phyloP scores from a whole-genome alignment of 1,140 invertebrate species.

The Dendroctonus ponderosae region DNA sequence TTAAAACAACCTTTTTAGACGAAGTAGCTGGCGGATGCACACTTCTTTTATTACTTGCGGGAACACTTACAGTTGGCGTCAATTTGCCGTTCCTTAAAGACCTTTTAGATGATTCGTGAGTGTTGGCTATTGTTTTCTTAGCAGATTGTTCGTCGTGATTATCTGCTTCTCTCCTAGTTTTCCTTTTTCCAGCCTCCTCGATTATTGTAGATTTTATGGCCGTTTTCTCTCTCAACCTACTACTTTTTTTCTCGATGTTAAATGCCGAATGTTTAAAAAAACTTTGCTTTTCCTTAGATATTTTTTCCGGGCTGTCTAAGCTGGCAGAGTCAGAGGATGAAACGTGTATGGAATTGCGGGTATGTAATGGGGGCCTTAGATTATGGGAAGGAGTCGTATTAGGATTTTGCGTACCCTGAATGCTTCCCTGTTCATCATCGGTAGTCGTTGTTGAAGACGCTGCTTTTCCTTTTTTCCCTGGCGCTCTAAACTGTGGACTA shows the following conservation, averaged over 20 bases:
- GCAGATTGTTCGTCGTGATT: too few relatives aligned
- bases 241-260: conserved; percentile 57
- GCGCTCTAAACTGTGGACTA: conserved; percentile 29
- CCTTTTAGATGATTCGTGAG: too few relatives aligned
- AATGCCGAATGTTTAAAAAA: conserved; percentile 77
- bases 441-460: conserved; percentile 4
- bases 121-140: too few relatives aligned
- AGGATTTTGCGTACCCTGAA: conserved; percentile 46
- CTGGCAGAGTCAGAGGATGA: conserved; percentile 55
- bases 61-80: too few relatives aligned
- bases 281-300: conserved; percentile 83
- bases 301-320: conserved; percentile 66
- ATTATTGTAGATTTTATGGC: not conserved
- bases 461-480: conserved; percentile 39
- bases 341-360: conserved; percentile 11
- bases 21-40: too few relatives aligned
- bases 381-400: conserved; percentile 33
- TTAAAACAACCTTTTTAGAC: not conserved
- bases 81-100: too few relatives aligned
- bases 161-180: too few relatives aligned
- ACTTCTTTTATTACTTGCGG: too few relatives aligned
- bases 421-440: conserved; percentile 46
- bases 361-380: conserved; percentile 23
- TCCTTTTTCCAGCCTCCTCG: not conserved
- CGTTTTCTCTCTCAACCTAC: conserved; percentile 19